Conservation (phyloP, 1,140 invertebrate genomes). For the Conus betulinus region DNA sequence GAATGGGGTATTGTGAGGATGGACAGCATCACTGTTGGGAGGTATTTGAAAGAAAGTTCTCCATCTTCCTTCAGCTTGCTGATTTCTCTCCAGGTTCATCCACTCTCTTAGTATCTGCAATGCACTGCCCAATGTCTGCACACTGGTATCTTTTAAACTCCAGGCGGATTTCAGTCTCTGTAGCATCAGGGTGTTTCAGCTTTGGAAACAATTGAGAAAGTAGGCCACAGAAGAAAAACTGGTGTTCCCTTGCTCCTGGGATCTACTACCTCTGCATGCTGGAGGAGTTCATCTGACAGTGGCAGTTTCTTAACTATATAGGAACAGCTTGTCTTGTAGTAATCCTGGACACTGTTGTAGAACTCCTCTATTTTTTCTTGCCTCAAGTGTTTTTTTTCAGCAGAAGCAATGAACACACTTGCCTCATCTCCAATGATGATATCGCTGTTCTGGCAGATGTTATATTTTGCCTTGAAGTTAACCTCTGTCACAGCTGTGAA, state of each 20-base stretch:
- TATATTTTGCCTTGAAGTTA: background rate
- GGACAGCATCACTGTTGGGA: background rate
- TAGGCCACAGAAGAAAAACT: constrained; percentile 13
- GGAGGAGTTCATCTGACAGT: constrained; percentile 14
- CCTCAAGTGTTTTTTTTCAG: background rate
- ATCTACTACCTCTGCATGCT: constrained; percentile 12
- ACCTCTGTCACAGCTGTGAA: background rate
- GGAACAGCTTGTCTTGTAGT: background rate
- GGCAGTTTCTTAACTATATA: constrained; percentile 21
- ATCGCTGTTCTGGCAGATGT: background rate
- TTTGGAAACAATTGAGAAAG: constrained; percentile 2
- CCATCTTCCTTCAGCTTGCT: constrained; percentile 10
- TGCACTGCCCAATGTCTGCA: constrained; percentile 14
- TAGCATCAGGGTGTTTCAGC: background rate
- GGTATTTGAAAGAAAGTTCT: background rate
- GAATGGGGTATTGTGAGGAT: constrained; percentile 20
- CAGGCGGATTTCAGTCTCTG: background rate
- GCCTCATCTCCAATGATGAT: constrained; percentile 29
- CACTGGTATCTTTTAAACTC: constrained; percentile 20
- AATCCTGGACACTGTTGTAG: background rate
- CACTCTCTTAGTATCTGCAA: background rate
- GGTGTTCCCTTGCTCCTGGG: constrained; percentile 7
- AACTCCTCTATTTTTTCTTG: background rate
- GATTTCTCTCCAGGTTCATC: background rate
- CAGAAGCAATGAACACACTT: background rate